Conservation (phyloP, 2,888 invertebrate genomes). For the Scaptomyza cyrtandrae region DNA sequence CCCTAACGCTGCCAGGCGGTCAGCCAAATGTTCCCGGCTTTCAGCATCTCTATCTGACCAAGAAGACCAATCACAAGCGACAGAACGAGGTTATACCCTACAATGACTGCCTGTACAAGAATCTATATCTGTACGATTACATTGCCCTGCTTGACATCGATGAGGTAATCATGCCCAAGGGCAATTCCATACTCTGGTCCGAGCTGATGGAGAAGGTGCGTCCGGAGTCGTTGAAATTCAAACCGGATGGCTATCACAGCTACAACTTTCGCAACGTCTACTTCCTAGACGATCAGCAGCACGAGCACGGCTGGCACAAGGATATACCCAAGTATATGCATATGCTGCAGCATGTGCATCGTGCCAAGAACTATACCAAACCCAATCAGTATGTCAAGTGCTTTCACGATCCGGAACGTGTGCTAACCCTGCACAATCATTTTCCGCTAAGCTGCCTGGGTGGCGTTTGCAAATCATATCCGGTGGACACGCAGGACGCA, state of each 20-base stretch:
- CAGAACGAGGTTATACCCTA: constrained; percentile 98
- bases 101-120: constrained; percentile 97
- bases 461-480: constrained; percentile 92
- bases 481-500: constrained; percentile 92
- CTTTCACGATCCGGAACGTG: constrained; percentile 96
- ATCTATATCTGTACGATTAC: constrained; percentile 95
- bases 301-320: constrained; percentile 91
- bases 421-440: constrained; percentile 95
- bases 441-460: constrained; percentile 95
- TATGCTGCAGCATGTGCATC: constrained; percentile 96
- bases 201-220: constrained; percentile 90
- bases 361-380: constrained; percentile 95
- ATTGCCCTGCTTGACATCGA: constrained; percentile 96
- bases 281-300: constrained; percentile 94
- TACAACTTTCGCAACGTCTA: constrained; percentile 97
- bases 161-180: constrained; percentile 96
- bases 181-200: constrained; percentile 88
- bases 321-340: constrained; percentile 95
- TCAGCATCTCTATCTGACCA: constrained; percentile 94
- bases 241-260: constrained; percentile 86
- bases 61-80: constrained; percentile 96
- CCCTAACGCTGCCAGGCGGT: constrained; percentile 93
- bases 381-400: constrained; percentile 97
- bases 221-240: constrained; percentile 88
- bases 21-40: constrained; percentile 95